Evolutionary conservation across 2,888 invertebrate genomes (phyloP), one percentile per base, ranked within the genome.

Genomic region (Melinaea marsaeus): DNA sequence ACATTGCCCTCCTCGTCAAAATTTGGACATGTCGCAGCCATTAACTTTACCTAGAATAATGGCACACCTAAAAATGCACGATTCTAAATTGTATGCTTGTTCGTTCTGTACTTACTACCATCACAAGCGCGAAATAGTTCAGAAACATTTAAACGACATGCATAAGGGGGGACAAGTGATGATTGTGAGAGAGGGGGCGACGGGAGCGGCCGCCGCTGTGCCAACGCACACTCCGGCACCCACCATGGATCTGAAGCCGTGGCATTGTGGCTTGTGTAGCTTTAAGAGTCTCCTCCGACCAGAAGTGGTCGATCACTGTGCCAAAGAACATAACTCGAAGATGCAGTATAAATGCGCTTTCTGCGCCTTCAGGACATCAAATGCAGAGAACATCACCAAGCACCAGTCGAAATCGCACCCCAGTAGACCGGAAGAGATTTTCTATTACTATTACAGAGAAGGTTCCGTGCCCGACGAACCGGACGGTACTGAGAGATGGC

Each of bases 11-110:
- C 84, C 89, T 11, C 85, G 92, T 64, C 86, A 93, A 57, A 83
- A 86, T 11, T 84, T 92, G 51, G 92, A 92, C 71, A 85, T 83
- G 6, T 72, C 81, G 0, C 78, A 74, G 34, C 80, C 89, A 37
- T 78, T 94, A 61, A 89, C 92, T 0, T 89, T 93, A 3, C 91
- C 93, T n/a, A 91, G 93, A 66, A 92, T 96, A 63, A 81, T 94
- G 11, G 89, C 92, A 58, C 97, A 97, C 82, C 88, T 96, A 65
- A 93, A 94, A 75, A 92, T 95, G 85, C 97, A 97, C 83, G 95
- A 95, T 69, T 85, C 90, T 5, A 91, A 92, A 64, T 83, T 97
- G 46, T 96, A 93, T 81, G 94, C 94, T 71, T 97, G 96, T 81
- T 92, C 93, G 0, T 84, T 90, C 66, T 97, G 97, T 75, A 77